phyloP scores from a whole-genome alignment of 2,797 vertebrate species.

The Tadarida brasiliensis region DNA sequence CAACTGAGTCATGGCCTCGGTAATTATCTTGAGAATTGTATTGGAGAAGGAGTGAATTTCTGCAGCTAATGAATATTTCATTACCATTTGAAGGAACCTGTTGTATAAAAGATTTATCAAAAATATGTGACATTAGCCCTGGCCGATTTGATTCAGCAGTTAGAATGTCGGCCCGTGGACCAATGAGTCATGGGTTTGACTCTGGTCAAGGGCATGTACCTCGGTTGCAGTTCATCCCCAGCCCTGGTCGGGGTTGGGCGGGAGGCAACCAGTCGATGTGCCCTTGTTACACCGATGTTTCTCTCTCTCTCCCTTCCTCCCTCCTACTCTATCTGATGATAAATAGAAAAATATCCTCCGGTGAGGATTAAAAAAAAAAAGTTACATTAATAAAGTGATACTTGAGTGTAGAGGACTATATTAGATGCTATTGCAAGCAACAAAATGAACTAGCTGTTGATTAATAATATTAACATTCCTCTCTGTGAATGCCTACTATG shows the following conservation, averaged over 20 bases:
- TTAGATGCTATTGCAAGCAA: slow-evolving; percentile 43
- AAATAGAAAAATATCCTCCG: too few relatives aligned
- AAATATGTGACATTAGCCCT: not conserved
- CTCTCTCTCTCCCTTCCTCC: too few relatives aligned
- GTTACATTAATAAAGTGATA: slow-evolving; percentile 55
- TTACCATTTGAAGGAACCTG: slow-evolving; percentile 50
- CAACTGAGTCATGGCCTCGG: slow-evolving; percentile 63
- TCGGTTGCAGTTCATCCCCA: too few relatives aligned
- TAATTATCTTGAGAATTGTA: slow-evolving; percentile 75
- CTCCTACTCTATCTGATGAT: too few relatives aligned
- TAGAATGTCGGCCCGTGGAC: too few relatives aligned
- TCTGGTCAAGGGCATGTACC: too few relatives aligned
- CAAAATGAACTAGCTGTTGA: not conserved
- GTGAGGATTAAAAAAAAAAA: too few relatives aligned
- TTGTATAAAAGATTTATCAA: slow-evolving; percentile 45
- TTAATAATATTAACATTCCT: not conserved
- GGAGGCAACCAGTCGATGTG: too few relatives aligned
- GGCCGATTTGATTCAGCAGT: too few relatives aligned
- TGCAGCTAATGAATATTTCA: slow-evolving; percentile 61
- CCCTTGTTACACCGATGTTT: too few relatives aligned
- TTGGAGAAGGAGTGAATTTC: slow-evolving; percentile 66
- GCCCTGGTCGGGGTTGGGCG: too few relatives aligned
- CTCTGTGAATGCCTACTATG: not conserved
- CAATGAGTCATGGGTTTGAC: too few relatives aligned
- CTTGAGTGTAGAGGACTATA: not conserved